Evolutionary conservation across 2,113 vertebrate species (phyloP).

Genomic region (Paedocypris sp.): DNA sequence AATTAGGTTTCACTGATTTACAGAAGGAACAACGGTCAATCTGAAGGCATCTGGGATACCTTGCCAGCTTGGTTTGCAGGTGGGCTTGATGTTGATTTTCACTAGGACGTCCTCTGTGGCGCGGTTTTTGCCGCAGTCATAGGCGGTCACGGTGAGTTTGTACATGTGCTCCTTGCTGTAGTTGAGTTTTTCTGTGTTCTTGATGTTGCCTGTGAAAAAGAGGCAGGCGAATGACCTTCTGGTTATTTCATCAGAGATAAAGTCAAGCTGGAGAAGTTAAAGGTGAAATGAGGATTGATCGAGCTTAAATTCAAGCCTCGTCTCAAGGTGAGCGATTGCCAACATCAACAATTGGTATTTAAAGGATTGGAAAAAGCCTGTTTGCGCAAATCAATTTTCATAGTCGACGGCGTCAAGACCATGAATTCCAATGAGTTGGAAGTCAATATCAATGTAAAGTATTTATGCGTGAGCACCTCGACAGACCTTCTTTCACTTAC

Average conservation of each 20-base stretch:
- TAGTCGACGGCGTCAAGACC: not conserved
- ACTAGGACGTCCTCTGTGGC: constrained; percentile 86
- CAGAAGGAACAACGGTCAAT: not conserved
- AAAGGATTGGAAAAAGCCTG: constrained; percentile 31
- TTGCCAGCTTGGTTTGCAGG: constrained; percentile 93
- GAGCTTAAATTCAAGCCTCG: constrained; percentile 11
- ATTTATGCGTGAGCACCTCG: not conserved
- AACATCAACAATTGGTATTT: constrained; percentile 6
- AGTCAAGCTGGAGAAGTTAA: not conserved
- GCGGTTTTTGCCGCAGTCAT: constrained; percentile 93
- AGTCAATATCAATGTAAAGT: constrained; percentile 27
- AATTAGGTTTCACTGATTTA: not conserved
- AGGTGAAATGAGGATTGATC: not conserved
- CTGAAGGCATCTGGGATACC: constrained; percentile 55
- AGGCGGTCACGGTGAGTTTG: constrained; percentile 89
- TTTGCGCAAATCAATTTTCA: constrained; percentile 43
- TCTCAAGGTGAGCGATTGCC: constrained; percentile 33
- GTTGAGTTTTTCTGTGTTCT: constrained; percentile 88
- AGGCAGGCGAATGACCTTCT: not conserved
- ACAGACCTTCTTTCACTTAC: constrained; percentile 54
- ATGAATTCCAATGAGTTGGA: constrained; percentile 6
- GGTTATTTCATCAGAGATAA: not conserved
- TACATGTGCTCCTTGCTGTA: constrained; percentile 86
- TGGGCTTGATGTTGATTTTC: constrained; percentile 88
- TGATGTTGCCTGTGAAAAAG: constrained; percentile 75